A percentile compares a stretch with the other conserved stretches of the same genome.
phyloP scores from a whole-genome alignment of 1,140 invertebrate species.

The Aleiodes sp. region DNA sequence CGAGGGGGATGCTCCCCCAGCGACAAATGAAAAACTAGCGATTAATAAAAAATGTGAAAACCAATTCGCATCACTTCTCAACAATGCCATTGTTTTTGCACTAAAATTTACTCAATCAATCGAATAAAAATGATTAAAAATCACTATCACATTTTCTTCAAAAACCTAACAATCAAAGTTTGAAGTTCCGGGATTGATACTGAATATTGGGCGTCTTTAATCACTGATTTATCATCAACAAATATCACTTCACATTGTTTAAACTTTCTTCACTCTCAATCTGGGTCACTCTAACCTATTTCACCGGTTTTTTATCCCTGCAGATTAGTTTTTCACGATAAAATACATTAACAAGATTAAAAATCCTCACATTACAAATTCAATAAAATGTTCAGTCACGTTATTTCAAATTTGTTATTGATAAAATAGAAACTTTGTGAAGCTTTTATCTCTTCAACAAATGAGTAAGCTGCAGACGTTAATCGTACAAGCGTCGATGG shows the following conservation, averaged over 20 bases:
- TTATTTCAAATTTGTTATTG: neutral
- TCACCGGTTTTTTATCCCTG: no score
- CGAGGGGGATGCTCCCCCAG: conserved; percentile 35
- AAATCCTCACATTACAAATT: no score
- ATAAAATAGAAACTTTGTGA: neutral
- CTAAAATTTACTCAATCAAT: neutral
- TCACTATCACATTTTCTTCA: neutral
- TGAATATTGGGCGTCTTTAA: no score
- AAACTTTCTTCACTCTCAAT: neutral
- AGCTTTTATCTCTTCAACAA: neutral
- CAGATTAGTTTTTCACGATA: no score
- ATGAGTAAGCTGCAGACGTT: neutral
- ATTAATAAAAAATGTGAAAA: neutral
- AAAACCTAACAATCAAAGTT: no score
- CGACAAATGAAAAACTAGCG: conserved; percentile 19
- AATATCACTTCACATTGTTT: neutral
- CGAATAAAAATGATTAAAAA: neutral
- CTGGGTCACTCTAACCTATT: neutral
- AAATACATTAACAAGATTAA: no score
- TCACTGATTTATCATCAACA: neutral
- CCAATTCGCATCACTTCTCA: neutral
- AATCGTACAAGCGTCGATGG: neutral
- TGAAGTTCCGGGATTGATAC: no score
- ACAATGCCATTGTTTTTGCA: conserved; percentile 1
- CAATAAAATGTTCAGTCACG: neutral